Evolutionary conservation across 2,888 invertebrate species (phyloP).

Genomic region (Dynastes grantii): DNA sequence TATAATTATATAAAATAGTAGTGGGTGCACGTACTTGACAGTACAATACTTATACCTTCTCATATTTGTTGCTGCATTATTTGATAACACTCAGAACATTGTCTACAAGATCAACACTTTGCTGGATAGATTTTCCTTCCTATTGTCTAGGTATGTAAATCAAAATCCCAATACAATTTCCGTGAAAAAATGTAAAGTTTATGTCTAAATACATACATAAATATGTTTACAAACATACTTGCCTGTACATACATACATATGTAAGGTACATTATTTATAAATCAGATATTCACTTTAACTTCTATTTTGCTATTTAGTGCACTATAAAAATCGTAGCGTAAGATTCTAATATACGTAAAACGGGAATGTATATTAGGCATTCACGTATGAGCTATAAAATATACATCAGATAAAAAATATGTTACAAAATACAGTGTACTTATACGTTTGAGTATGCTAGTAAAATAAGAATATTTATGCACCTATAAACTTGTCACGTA

Average conservation of each 20-base stretch:
- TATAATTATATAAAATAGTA: no score
- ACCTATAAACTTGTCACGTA: constrained; percentile 39
- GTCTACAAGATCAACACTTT: no score
- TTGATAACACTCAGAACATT: no score
- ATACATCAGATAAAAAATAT: constrained; percentile 42
- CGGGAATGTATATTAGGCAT: constrained; percentile 33
- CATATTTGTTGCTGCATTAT: no score
- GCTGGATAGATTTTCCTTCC: no score
- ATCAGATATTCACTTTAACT: constrained; percentile 4
- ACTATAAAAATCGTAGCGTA: constrained; percentile 30
- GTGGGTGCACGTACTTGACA: no score
- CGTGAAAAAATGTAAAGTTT: no score
- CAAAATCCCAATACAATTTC: no score
- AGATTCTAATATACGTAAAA: constrained; percentile 25
- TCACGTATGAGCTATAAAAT: constrained; percentile 41
- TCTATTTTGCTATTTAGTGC: constrained; percentile 13
- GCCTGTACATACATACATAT: no score
- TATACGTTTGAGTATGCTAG: constrained; percentile 35
- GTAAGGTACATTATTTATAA: constrained; percentile 6
- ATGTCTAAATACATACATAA: no score
- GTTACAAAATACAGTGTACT: constrained; percentile 41
- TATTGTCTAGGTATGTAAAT: not conserved
- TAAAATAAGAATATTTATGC: constrained; percentile 37
- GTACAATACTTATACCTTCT: no score
- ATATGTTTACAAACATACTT: no score